phyloP scores from a whole-genome alignment of 2,888 invertebrate species.

The Drosophila paranaensis region DNA sequence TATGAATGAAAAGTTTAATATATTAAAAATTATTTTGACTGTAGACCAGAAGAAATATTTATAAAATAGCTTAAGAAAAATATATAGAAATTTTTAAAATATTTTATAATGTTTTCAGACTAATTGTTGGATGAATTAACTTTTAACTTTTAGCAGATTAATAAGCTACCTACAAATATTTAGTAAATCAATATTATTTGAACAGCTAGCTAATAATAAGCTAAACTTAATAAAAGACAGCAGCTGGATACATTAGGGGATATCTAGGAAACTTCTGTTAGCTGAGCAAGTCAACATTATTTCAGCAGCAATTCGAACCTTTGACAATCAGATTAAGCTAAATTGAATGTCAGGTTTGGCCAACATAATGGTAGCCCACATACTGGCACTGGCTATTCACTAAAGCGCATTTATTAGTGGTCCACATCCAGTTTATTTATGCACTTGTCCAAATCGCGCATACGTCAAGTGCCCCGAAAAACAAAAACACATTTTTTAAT shows the following conservation, averaged over 20 bases:
- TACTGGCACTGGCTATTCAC: not conserved
- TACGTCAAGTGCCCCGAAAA: slow-evolving; percentile 40
- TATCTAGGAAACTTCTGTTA: not conserved
- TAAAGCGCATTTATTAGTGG: not conserved
- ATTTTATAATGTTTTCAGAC: not conserved
- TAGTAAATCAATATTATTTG: too few species aligned
- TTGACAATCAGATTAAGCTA: not conserved
- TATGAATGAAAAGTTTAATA: not conserved
- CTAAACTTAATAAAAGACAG: not conserved
- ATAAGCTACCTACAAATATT: not conserved
- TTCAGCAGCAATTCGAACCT: not conserved
- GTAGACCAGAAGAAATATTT: not conserved
- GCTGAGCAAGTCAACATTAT: not conserved
- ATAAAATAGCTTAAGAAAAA: not conserved
- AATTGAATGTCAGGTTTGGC: not conserved
- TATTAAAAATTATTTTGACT: too few species aligned
- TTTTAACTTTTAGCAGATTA: not conserved
- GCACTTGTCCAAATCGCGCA: slow-evolving; percentile 29
- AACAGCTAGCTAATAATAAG: not conserved
- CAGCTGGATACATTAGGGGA: not conserved
- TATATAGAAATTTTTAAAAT: not conserved
- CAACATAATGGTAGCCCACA: not conserved
- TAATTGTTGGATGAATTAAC: not conserved
- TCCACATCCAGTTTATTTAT: not conserved
- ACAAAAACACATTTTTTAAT: slow-evolving; percentile 24